Conservation (phyloP, 1,140 invertebrate species). For the Proales similis region DNA sequence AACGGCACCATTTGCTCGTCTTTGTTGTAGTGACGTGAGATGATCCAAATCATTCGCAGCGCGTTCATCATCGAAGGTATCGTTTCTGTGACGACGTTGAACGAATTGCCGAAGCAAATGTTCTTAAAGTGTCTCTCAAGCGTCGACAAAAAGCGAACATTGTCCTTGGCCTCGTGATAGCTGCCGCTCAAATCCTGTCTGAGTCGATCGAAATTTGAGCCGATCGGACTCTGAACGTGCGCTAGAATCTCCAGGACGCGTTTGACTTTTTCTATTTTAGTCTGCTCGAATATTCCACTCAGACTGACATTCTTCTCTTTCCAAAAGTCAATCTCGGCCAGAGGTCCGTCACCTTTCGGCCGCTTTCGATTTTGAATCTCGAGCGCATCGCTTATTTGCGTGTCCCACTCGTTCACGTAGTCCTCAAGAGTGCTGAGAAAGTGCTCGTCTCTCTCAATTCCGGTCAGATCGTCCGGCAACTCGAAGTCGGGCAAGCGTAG, state of each 20-base stretch:
- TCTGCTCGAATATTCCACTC: conserved; percentile 68
- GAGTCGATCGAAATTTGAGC: conserved; percentile 56
- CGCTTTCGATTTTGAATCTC: conserved; percentile 42
- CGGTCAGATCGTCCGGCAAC: conserved; percentile 44
- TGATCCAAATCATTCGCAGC: conserved; percentile 57
- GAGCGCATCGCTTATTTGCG: conserved; percentile 21
- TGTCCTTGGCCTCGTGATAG: conserved; percentile 72
- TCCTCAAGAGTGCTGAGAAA: conserved; percentile 48
- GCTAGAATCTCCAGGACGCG: conserved; percentile 60
- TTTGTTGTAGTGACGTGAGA: conserved; percentile 55
- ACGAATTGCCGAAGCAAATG: conserved; percentile 63
- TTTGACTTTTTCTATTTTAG: conserved; percentile 64
- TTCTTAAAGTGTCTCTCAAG: conserved; percentile 72
- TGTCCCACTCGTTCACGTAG: conserved; percentile 39
- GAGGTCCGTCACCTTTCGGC: conserved; percentile 64
- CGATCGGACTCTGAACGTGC: conserved; percentile 53
- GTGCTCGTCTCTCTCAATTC: conserved; percentile 49
- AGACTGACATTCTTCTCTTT: conserved; percentile 66
- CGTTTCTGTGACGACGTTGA: conserved; percentile 59
- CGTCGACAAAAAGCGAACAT: conserved; percentile 70
- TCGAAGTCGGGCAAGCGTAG: conserved; percentile 52
- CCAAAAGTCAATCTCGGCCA: conserved; percentile 76
- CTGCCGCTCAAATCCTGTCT: conserved; percentile 61
- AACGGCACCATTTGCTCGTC: conserved; percentile 69
- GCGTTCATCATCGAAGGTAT: conserved; percentile 71